Conservation (phyloP, 2,797 vertebrate genomes). For the Sitta carolinensis region DNA sequence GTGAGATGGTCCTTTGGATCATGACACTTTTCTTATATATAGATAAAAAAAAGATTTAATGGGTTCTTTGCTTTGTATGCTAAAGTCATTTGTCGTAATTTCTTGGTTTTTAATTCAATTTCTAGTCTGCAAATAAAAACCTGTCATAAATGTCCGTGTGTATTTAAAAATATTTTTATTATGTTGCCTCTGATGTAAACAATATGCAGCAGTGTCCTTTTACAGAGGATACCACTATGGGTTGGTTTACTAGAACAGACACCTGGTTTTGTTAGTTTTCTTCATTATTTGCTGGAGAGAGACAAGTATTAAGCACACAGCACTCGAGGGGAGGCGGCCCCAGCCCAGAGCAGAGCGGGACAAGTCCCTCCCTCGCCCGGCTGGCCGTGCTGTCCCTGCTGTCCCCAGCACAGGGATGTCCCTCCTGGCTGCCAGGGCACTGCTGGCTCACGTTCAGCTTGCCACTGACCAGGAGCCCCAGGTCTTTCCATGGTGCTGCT, state of each 20-base stretch:
- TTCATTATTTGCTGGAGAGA: neutral
- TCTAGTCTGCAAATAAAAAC: neutral
- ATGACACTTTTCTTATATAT: neutral
- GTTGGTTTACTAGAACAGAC: neutral
- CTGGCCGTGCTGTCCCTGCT: neutral
- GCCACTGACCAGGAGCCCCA: fast-evolving
- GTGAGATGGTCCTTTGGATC: neutral
- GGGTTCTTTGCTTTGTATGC: neutral
- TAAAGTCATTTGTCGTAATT: neutral
- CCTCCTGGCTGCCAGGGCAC: neutral
- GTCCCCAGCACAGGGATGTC: neutral
- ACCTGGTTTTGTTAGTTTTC: neutral
- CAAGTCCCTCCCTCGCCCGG: fast-evolving
- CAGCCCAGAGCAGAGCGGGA: fast-evolving
- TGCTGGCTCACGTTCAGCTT: fast-evolving
- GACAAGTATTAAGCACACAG: neutral
- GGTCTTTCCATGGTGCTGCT: neutral
- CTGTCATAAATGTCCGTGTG: neutral
- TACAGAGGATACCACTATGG: neutral
- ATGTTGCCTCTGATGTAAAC: neutral
- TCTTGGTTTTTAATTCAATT: fast-evolving
- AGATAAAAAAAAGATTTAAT: neutral
- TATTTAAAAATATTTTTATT: neutral
- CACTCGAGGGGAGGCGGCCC: fast-evolving
- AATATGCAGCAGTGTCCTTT: neutral